Evolutionary conservation across 2,113 vertebrate species (phyloP), one percentile per base, ranked within the genome.

Genomic region (Cyphomyrus plagiostoma): DNA sequence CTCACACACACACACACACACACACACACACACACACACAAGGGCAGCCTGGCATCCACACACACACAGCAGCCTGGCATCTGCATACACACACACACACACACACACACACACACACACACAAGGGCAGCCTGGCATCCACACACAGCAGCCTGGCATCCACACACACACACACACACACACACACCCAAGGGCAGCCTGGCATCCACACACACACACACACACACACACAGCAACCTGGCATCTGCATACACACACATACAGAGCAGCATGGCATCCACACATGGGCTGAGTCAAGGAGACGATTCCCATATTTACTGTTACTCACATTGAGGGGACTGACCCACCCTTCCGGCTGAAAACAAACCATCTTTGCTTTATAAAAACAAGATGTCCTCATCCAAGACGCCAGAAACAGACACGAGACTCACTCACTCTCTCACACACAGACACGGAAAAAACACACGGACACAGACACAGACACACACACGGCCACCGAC

Each of bases 311-410:
- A 39, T 39, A 77, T 39, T 66, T 56, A 46, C 56, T 46, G 56
- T 39, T 77, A 39, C 62, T 26, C n/a, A 66, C 70, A 39, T 7
- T 26, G 62, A 4, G 70, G 70, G 35, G 30, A 39, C 70, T 77
- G 70, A 77, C 70, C 70, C 70, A 26, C 70, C 13, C 70, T 39
- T 35, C 70, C 15, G 4, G 70, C 87, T 49, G 49, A 74, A 88
- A 23, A 48, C 62, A n/a, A 74, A 62, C 21, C 45, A 49, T 88
- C 66, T 88, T 66, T 46, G 45, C 42, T 49, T 88, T 70, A 88
- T 30, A 70, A 88, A 88, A 88, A 26, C 58, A 88, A 70, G 56
- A 70, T 70, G 58, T 88, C 58, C 42, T 88, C 87, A 11, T 62
- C n/a, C 26, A 23, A 30, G 35, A 50, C 4, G 3, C 23, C 17